Percentiles rank a stretch among this genome's conserved stretches.
These are phyloP conservation scores for Neodiprion lecontei DNA, from an alignment of 1,140 invertebrate genomes.

Conservation along the genomic window DNA sequence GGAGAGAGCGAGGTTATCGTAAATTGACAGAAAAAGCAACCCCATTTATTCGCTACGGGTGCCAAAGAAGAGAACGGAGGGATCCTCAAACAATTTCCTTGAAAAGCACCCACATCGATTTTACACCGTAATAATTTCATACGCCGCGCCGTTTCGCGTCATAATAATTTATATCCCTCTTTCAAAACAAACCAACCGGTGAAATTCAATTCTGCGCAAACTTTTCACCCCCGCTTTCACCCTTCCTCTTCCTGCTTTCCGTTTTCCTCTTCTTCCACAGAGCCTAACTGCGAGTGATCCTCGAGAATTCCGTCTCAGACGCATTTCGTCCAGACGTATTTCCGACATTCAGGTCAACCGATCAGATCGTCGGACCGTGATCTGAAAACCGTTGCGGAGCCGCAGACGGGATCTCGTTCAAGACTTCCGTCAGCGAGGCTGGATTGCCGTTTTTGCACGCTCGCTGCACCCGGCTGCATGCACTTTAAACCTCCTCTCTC, in stretches of 20 bases:
- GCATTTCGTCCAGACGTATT: too few relatives aligned
- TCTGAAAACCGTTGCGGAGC: neutral
- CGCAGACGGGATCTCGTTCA: neutral
- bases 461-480: neutral
- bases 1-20: too few relatives aligned
- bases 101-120: neutral
- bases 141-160: neutral
- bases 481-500: neutral
- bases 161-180: conserved; percentile 2
- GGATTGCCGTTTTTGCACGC: conserved; percentile 2
- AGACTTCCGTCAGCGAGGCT: neutral
- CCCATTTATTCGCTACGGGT: neutral
- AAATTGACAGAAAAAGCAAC: neutral
- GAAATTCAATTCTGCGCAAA: neutral
- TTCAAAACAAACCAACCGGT: neutral
- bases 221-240: neutral
- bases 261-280: neutral
- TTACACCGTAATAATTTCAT: conserved; percentile 1
- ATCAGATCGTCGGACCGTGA: neutral
- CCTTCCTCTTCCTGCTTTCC: neutral
- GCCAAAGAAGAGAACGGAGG: neutral
- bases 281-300: neutral
- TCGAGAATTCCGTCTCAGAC: neutral
- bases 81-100: conserved; percentile 1
- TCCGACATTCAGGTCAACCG: too few relatives aligned